Evolutionary conservation across 2,888 invertebrate genomes (phyloP), one percentile per base, ranked within the genome.

Genomic region (Blastobasis adustella): DNA sequence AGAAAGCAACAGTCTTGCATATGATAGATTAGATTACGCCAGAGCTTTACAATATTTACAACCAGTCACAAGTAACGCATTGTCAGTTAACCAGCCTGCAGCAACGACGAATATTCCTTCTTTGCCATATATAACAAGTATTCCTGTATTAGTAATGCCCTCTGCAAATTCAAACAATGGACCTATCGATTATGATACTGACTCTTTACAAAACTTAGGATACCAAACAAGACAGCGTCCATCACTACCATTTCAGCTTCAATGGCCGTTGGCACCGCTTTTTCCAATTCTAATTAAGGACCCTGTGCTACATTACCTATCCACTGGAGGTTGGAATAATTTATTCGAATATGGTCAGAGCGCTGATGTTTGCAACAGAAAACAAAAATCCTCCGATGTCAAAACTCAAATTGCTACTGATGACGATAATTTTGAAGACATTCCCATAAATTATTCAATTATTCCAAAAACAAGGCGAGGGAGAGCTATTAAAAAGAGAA

Each of bases 221-320:
- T 73, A 72, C 54, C 74, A 73, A 60, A 69, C 75, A 8, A 75
- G 75, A 50, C 77, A 82, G 59, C 66, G 69, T 8, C 71, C 73
- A 38, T 65, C 73, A 6, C 58, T 68, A 4, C 71, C 76, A 9
- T 73, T 82, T 55, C 70, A 73, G 54, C 65, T 81, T 48, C 79
- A 70, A 53, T 91, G 89, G 85, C 91, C 91, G 1, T 81, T 90
- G 41, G 82, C 89, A 6, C 73, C 79, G 41, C 77, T 79, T 41
- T 92, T 91, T 61, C 92, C 92, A 0, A 80, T 92, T 40, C 67
- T 90, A 6, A 85, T 92, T 39, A 90, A 86, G 69, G 90, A 92
- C 63, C 92, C 92, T 0, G 67, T 91, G 8, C 63, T 90, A 6
- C 86, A 84, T 53, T 77, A 90, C 49, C 69, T 80, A 51, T 79